Percentiles rank a stretch among this genome's conserved stretches.
Evolutionary conservation across 2,797 vertebrate species (phyloP).

Genomic region (Saxicola maurus): DNA sequence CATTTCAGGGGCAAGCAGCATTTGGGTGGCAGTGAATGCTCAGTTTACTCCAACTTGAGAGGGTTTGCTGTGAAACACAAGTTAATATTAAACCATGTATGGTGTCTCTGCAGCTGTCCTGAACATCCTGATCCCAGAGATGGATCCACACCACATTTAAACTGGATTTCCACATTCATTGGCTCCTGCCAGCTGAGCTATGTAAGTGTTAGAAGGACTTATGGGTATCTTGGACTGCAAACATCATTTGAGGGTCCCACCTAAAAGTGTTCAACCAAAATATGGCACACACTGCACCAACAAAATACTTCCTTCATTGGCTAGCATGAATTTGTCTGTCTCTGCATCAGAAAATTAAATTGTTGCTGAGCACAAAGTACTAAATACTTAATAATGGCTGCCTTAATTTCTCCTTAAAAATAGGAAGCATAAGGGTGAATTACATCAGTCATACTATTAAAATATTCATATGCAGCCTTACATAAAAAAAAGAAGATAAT

Average conservation of each 20-base stretch:
- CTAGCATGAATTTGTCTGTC: background rate
- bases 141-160: background rate
- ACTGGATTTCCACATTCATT: background rate
- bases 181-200: background rate
- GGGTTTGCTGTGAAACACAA: background rate
- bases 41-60: background rate
- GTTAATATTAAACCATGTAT: constrained; percentile 31
- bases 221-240: background rate
- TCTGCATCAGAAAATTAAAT: background rate
- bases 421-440: background rate
- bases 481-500: background rate
- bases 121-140: background rate
- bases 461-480: background rate
- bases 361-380: background rate
- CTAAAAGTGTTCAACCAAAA: background rate
- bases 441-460: background rate
- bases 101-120: background rate
- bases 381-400: constrained; percentile 12
- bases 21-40: background rate
- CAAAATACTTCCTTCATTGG: background rate
- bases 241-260: background rate
- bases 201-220: background rate
- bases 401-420: background rate
- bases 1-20: background rate
- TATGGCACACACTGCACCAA: rapidly evolving